These are phyloP conservation scores for Smutsia gigantea DNA, from an alignment of 2,797 vertebrate species.

Conservation along the genomic window DNA sequence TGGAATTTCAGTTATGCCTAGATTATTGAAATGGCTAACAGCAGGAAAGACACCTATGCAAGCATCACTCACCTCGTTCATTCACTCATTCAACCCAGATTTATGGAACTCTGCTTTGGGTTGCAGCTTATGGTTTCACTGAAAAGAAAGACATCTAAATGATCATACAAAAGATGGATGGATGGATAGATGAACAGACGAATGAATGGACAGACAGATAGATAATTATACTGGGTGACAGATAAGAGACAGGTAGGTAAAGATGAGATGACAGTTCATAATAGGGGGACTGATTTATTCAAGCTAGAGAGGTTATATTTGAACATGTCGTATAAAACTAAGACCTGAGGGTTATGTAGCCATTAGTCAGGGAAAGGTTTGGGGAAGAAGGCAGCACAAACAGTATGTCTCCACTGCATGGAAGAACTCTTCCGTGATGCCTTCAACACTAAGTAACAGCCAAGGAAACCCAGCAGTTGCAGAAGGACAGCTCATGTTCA, in stretches of 20 bases:
- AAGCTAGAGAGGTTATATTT: not conserved
- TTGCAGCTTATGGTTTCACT: not conserved
- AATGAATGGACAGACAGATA: not conserved
- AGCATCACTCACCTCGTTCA: not conserved
- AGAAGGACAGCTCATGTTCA: not conserved
- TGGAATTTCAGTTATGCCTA: not conserved
- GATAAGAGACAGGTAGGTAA: not conserved
- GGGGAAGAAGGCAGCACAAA: not conserved
- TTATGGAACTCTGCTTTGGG: not conserved
- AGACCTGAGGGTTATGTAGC: constrained; percentile 7
- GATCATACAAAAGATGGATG: not conserved
- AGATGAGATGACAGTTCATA: not conserved
- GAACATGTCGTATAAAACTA: not conserved
- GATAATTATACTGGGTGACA: not conserved
- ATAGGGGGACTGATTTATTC: not conserved
- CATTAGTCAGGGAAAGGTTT: not conserved
- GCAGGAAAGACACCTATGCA: not conserved
- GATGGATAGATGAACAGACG: not conserved
- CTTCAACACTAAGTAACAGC: not conserved
- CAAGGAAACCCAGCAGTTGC: not conserved
- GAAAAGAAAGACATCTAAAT: not conserved
- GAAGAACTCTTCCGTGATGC: not conserved
- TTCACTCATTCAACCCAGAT: not conserved
- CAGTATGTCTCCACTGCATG: not conserved
- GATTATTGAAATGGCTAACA: not conserved